Evolutionary conservation across 2,113 vertebrate genomes (phyloP).

Genomic region (Vidua macroura): DNA sequence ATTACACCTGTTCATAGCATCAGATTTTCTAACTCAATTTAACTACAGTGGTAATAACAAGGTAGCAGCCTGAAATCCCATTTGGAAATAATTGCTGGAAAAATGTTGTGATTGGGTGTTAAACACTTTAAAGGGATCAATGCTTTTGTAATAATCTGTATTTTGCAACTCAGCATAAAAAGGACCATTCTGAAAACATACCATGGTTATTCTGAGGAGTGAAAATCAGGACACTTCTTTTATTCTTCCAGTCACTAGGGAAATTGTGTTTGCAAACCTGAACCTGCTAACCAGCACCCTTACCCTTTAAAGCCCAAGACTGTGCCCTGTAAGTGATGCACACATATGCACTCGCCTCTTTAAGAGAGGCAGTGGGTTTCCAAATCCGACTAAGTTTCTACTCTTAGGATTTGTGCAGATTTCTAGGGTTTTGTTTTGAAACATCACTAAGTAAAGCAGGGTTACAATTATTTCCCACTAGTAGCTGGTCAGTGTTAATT

Average conservation of each 20-base stretch:
- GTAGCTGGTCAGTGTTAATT: background rate
- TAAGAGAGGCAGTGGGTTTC: background rate
- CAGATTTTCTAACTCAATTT: background rate
- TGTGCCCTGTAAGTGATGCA: background rate
- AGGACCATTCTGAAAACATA: conserved; percentile 60
- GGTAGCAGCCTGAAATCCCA: background rate
- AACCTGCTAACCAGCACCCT: background rate
- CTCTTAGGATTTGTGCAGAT: accelerated
- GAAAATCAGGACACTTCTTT: background rate
- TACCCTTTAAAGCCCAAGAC: background rate
- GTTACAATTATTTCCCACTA: background rate
- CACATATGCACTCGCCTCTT: accelerated
- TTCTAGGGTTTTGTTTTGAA: background rate
- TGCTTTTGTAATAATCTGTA: background rate
- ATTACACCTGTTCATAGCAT: background rate
- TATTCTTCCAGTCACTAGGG: background rate
- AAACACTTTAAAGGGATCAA: background rate
- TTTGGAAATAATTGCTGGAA: background rate
- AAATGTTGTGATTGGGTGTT: background rate
- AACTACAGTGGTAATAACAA: background rate
- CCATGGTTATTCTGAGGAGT: background rate
- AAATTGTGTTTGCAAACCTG: background rate
- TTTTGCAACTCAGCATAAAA: background rate
- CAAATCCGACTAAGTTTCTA: background rate
- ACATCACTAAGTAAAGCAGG: background rate